phyloP scores from a whole-genome alignment of 2,113 vertebrate genomes.

The Gallinago jamesoni region DNA sequence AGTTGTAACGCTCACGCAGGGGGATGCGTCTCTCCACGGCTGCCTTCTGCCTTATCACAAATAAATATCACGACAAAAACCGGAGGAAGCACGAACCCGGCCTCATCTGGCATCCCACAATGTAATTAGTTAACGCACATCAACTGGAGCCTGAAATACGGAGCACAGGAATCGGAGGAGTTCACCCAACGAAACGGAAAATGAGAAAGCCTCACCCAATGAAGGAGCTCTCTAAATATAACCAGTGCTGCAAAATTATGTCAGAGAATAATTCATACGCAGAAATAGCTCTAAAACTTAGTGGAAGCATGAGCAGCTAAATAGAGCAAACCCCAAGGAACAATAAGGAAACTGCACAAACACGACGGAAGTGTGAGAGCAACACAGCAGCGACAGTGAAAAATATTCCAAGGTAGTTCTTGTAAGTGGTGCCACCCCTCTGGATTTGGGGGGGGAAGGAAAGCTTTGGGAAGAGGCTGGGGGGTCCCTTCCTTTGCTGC shows the following conservation, averaged over 20 bases:
- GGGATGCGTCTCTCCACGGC: accelerated
- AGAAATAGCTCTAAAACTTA: constrained; percentile 27
- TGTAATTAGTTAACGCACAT: not conserved
- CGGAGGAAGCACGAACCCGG: not conserved
- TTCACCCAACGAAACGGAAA: not conserved
- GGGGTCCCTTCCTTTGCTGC: accelerated
- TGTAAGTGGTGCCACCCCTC: accelerated
- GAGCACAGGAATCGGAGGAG: not conserved
- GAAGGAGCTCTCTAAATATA: constrained; percentile 51
- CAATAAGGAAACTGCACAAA: not conserved
- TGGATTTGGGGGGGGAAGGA: accelerated
- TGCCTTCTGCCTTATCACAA: not conserved
- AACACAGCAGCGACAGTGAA: not conserved
- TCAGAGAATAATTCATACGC: constrained; percentile 33
- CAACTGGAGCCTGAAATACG: constrained; percentile 3
- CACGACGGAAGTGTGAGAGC: accelerated
- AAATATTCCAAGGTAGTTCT: not conserved
- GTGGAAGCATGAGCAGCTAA: not conserved
- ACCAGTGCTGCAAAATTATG: constrained; percentile 33
- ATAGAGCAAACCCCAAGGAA: constrained; percentile 21
- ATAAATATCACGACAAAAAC: not conserved
- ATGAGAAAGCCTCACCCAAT: constrained; percentile 17
- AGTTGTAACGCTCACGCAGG: accelerated
- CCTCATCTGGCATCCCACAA: not conserved
- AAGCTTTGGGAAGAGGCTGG: not conserved